Percentiles rank a stretch among this genome's conserved stretches.
Evolutionary conservation across 2,797 vertebrate species (phyloP).

Genomic region (Trachurus trachurus): DNA sequence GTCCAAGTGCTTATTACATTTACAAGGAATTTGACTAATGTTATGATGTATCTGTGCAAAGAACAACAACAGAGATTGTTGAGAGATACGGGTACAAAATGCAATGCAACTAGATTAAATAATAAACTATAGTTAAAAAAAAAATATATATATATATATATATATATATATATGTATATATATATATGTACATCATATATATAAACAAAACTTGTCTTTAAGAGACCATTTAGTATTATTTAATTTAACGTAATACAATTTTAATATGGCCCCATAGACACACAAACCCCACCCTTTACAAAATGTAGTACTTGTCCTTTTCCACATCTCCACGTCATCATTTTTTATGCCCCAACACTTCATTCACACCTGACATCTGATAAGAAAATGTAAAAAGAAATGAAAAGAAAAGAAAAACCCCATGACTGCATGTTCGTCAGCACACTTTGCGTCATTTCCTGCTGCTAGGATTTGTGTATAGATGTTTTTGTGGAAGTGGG

Average conservation of each 20-base stretch:
- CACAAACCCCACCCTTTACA: background rate
- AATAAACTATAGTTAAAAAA: too few relatives aligned
- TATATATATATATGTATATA: too few relatives aligned
- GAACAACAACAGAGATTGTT: too few relatives aligned
- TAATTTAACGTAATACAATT: too few relatives aligned
- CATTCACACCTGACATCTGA: conserved; percentile 50
- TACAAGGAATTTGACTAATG: too few relatives aligned
- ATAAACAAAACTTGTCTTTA: too few relatives aligned
- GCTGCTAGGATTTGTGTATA: conserved; percentile 25
- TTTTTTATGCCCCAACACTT: conserved; percentile 33
- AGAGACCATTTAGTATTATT: background rate
- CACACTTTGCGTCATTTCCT: conserved; percentile 78
- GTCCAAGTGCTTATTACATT: too few relatives aligned
- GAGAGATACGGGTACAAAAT: too few relatives aligned
- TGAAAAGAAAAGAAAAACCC: conserved; percentile 11
- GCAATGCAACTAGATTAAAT: too few relatives aligned
- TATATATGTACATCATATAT: too few relatives aligned
- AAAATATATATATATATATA: too few relatives aligned
- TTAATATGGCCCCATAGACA: background rate
- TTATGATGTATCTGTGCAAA: too few relatives aligned
- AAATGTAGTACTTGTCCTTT: background rate
- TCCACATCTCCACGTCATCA: conserved; percentile 2
- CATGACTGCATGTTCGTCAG: conserved; percentile 49
- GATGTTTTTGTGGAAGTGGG: conserved; percentile 80
- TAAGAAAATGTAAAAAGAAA: conserved; percentile 22